These are phyloP conservation scores for Teleogryllus occipitalis DNA, from an alignment of 1,140 invertebrate species.

Conservation along the genomic window DNA sequence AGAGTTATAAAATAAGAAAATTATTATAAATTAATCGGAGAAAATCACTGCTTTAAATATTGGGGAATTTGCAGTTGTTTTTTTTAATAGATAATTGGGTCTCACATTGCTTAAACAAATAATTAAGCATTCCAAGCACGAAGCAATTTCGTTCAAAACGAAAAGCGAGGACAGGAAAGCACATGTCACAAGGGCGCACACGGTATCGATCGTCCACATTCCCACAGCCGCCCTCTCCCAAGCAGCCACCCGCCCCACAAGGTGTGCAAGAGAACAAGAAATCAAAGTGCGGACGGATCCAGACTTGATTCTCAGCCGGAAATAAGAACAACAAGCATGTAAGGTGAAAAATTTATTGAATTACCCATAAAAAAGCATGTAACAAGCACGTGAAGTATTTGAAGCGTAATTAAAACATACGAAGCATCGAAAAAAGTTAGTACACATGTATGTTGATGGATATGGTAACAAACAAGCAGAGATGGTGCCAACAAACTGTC, in stretches of 20 bases:
- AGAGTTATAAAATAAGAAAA: too few species aligned
- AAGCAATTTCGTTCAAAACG: too few species aligned
- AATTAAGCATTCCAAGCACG: too few species aligned
- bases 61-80: too few species aligned
- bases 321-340: slow-evolving; percentile 1
- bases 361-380: neutral
- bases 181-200: neutral
- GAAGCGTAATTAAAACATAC: neutral
- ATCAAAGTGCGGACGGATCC: neutral
- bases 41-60: too few species aligned
- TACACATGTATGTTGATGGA: neutral
- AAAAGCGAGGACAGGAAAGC: neutral
- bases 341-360: neutral
- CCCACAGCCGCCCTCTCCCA: neutral
- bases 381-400: neutral
- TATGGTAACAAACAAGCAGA: neutral
- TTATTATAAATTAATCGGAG: too few species aligned
- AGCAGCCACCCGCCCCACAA: neutral
- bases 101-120: too few species aligned
- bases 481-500: neutral
- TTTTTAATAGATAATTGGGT: too few species aligned
- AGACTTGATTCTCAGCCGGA: neutral
- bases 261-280: neutral
- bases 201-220: neutral
- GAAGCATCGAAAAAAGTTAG: neutral